Conservation (phyloP, 2,797 vertebrate species). For the Megalops cyprinoides region DNA sequence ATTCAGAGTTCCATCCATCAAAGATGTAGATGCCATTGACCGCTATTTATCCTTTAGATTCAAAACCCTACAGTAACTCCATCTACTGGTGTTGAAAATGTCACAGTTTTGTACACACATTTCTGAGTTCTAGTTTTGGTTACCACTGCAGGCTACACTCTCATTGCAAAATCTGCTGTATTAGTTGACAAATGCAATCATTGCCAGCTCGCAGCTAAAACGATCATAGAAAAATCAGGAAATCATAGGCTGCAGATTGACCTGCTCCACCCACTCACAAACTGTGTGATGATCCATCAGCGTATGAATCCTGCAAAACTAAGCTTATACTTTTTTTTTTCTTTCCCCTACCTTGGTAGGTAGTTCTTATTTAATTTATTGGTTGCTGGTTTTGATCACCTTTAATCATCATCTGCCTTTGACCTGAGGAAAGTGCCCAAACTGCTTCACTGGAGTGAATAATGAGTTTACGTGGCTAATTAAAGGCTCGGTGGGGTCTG, state of each 20-base stretch:
- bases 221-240: too few relatives aligned
- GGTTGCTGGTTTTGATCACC: neutral
- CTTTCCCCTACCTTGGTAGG: neutral
- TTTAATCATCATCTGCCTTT: neutral
- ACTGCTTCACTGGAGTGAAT: constrained; percentile 2
- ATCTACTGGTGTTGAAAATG: neutral
- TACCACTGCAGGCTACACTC: constrained; percentile 8
- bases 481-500: neutral
- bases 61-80: neutral
- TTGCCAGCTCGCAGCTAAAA: neutral
- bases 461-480: constrained; percentile 17
- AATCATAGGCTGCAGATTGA: neutral
- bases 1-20: too few relatives aligned
- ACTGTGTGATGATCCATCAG: neutral
- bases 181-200: neutral
- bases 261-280: neutral
- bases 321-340: neutral
- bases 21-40: neutral
- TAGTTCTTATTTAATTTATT: neutral
- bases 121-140: neutral
- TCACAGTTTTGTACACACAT: neutral
- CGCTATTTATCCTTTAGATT: too few relatives aligned
- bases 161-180: neutral
- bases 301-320: neutral
- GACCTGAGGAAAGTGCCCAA: neutral